phyloP scores from a whole-genome alignment of 2,113 vertebrate genomes.

The Lepus americanus region DNA sequence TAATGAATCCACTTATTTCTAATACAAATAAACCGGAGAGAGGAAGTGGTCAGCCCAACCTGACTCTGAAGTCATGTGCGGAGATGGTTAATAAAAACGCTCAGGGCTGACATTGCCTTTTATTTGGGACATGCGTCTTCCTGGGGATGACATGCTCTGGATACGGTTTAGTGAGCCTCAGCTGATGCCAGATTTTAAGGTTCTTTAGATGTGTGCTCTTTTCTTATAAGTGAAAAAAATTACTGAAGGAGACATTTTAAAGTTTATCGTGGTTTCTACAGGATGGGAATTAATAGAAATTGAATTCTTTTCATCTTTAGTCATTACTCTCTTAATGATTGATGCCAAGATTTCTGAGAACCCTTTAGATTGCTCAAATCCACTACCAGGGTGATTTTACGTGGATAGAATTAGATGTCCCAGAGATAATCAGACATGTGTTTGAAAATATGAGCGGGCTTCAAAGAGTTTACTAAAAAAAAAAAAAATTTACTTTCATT shows the following conservation, averaged over 20 bases:
- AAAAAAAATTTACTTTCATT: no score
- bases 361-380: neutral
- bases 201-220: constrained; percentile 67
- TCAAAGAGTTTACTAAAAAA: no score
- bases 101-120: constrained; percentile 85
- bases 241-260: neutral
- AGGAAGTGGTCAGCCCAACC: constrained; percentile 93
- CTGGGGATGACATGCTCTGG: constrained; percentile 78
- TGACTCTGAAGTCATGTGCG: constrained; percentile 74
- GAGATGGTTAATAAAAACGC: constrained; percentile 82
- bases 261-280: neutral
- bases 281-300: neutral
- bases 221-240: constrained; percentile 47
- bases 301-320: neutral
- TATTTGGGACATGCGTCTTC: constrained; percentile 85
- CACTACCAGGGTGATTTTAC: neutral
- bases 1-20: constrained; percentile 92
- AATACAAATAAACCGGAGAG: constrained; percentile 96
- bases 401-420: neutral
- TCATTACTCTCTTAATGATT: neutral
- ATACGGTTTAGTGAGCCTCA: constrained; percentile 74
- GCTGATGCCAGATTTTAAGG: constrained; percentile 69
- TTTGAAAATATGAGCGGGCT: neutral
- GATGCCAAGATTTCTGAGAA: constrained; percentile 4
- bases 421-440: neutral